These are phyloP conservation scores for Heterodera carotae DNA, from an alignment of 1,140 invertebrate species.

Conservation along the genomic window DNA sequence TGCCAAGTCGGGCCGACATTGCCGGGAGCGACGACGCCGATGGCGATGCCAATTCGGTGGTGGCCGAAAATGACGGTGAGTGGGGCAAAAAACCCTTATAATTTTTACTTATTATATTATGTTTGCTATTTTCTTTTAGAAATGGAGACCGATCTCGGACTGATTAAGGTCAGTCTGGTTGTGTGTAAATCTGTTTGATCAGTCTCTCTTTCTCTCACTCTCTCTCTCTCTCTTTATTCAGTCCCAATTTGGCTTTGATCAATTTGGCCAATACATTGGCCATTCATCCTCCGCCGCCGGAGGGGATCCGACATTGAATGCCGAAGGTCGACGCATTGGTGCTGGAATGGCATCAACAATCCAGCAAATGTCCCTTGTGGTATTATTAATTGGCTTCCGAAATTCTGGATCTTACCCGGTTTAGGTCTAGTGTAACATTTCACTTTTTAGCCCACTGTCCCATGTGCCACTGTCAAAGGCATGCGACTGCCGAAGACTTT, in stretches of 20 bases:
- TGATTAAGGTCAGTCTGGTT: constrained; percentile 25
- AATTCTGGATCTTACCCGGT: not conserved
- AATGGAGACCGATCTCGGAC: constrained; percentile 12
- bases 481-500: constrained; percentile 31
- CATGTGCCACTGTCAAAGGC: constrained; percentile 4
- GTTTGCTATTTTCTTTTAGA: constrained; percentile 1
- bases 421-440: not conserved
- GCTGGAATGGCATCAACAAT: not conserved
- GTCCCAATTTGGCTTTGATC: constrained; percentile 30
- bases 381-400: not conserved
- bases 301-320: not conserved
- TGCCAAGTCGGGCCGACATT: too few relatives aligned
- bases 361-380: not conserved
- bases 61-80: not conserved
- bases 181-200: not conserved
- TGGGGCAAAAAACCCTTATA: too few relatives aligned
- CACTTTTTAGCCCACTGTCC: not conserved
- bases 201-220: not conserved
- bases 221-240: not conserved
- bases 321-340: not conserved
- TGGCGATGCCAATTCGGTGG: not conserved
- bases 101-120: too few relatives aligned
- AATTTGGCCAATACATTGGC: constrained; percentile 24
- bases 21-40: not conserved
- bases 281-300: not conserved